Evolutionary conservation across 2,888 invertebrate species (phyloP).

Genomic region (Acanthoscelides obtectus): DNA sequence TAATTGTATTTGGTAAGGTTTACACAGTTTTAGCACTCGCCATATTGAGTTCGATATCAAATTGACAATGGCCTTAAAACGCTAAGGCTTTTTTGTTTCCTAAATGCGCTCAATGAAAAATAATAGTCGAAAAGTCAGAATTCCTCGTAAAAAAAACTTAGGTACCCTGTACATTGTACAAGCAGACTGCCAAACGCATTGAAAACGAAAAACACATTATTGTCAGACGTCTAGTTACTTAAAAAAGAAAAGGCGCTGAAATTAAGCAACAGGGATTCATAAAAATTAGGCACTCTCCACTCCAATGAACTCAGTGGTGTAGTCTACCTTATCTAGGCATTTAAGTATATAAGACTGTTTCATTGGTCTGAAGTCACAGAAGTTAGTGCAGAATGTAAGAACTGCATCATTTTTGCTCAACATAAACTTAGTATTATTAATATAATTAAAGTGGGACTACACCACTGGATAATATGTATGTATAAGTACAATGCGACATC

Average conservation of each 20-base stretch:
- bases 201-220: conserved; percentile 17
- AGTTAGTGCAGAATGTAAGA: no score
- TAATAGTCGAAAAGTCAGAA: background rate
- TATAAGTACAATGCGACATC: background rate
- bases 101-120: no score
- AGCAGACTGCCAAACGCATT: conserved; percentile 19
- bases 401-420: no score
- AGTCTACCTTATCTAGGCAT: background rate
- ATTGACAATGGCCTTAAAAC: no score
- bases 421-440: no score
- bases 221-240: conserved; percentile 17
- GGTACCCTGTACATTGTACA: conserved; percentile 4
- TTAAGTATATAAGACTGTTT: no score
- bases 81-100: no score
- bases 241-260: background rate
- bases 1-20: no score
- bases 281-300: background rate
- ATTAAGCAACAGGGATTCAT: background rate
- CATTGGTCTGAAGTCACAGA: no score
- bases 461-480: background rate
- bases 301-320: background rate
- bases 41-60: no score
- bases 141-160: background rate
- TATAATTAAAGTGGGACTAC: no score
- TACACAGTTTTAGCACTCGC: no score